These are phyloP conservation scores for Amorpha juglandis DNA, from an alignment of 2,888 invertebrate genomes.

Conservation along the genomic window DNA sequence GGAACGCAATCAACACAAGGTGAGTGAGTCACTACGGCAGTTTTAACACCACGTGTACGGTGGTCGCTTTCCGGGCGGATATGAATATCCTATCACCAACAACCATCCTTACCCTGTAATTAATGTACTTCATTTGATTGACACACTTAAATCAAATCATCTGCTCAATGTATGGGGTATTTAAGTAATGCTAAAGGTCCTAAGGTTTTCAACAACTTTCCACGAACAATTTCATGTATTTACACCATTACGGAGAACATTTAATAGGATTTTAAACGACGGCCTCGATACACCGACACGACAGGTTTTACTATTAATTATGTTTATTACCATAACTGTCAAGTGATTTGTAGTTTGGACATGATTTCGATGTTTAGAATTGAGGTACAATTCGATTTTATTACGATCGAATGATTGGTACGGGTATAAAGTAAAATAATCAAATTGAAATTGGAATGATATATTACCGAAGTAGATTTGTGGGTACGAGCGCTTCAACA, in stretches of 20 bases:
- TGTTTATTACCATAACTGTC: slow-evolving; percentile 35
- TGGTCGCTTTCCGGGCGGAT: no score
- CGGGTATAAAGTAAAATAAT: not conserved
- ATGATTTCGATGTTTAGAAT: not conserved
- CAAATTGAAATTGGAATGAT: not conserved
- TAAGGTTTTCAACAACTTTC: not conserved
- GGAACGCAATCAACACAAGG: no score
- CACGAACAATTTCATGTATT: not conserved
- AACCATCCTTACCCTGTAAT: not conserved
- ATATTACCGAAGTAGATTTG: not conserved
- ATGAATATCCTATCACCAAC: no score
- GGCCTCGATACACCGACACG: slow-evolving; percentile 17
- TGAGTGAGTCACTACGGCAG: no score
- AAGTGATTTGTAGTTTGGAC: slow-evolving; percentile 26
- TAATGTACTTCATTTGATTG: no score
- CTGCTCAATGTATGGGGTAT: no score
- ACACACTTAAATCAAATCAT: no score
- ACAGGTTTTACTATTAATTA: slow-evolving; percentile 3
- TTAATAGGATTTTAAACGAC: slow-evolving; percentile 18
- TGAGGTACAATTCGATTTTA: slow-evolving; percentile 7
- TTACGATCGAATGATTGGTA: slow-evolving; percentile 6
- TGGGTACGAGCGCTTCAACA: not conserved
- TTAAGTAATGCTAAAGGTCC: no score
- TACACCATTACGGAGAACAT: slow-evolving; percentile 7
- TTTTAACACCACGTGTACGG: no score